Base-by-base conservation (phyloP, 2,113 vertebrate species). In the Noctilio leporinus region DNA sequence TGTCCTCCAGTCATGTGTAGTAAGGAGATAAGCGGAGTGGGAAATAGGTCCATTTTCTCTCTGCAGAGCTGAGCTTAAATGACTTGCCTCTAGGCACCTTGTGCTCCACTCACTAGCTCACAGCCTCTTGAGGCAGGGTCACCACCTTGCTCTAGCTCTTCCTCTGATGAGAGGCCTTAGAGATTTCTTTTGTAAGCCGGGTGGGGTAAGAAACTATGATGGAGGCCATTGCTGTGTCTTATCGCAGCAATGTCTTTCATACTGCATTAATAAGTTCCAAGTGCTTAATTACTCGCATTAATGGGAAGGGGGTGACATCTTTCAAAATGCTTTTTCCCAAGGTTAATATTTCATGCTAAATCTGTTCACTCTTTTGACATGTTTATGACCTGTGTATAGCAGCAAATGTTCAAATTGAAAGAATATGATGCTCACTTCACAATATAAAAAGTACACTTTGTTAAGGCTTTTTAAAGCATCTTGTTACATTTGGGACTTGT, bases 291-390 rank as follows among this genome's bases (percentile, higher is more conserved):
- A 40, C 38, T 95, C 75, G 95, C 89, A 91, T 88, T 62, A 85
- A 87, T 67, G 82, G n/a, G 19, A 94, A 96, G 86, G 55, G 93
- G 47, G 53, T 76, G 91, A 95, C 86, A 93, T 94, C 49, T 97
- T 97, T 53, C 90, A 90, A 97, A 96, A 97, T 83, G 95, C 17
- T 94, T 65, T 96, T 96, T 67, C 86, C 82, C 11, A 73, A 96
- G 95, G 62, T 45, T 81, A 93, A 78, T 62, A 95, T 97, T 97
- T 98, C 91, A 80, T 96, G 91, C 96, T 95, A 93, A 97, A 96
- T 94, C 89, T 93, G 64, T 95, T 95, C 77, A 88, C 26, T 93
- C 59, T 97, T 97, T 89, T 47, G 96, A 95, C 70, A 94, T 73
- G 89, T 97, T 86, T 92, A 95, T 67, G 40, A 97, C 92, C 91